Conservation (phyloP, 1,140 invertebrate genomes). For the Dinoponera quadriceps region DNA sequence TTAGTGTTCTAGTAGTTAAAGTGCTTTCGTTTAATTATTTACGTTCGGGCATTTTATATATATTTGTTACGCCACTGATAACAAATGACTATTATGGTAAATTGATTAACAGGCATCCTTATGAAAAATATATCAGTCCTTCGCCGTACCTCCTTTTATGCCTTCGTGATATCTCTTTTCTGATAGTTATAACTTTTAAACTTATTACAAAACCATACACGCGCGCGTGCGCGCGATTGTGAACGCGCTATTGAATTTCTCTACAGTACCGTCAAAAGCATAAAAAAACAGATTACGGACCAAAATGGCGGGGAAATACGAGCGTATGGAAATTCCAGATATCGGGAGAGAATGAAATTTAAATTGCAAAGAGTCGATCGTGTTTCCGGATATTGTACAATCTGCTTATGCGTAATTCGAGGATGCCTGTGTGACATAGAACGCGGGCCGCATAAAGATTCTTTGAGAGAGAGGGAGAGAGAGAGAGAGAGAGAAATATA, state of each 20-base stretch:
- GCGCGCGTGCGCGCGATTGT: no score
- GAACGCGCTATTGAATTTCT: not conserved
- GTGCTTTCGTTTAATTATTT: constrained; percentile 17
- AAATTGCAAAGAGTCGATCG: not conserved
- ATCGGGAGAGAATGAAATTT: not conserved
- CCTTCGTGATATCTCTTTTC: not conserved
- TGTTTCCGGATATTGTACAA: not conserved
- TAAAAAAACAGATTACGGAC: not conserved
- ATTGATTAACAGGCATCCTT: constrained; percentile 22
- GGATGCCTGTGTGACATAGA: constrained; percentile 38
- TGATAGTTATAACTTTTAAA: constrained; percentile 19
- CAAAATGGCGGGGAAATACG: not conserved
- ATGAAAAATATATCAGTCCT: not conserved
- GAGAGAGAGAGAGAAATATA: not conserved
- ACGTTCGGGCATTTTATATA: not conserved
- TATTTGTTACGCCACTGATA: constrained; percentile 49
- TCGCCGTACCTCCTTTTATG: not conserved
- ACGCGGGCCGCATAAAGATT: constrained; percentile 1
- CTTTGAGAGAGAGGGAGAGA: no score
- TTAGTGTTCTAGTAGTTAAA: not conserved
- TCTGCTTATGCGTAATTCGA: not conserved
- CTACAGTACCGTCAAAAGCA: not conserved
- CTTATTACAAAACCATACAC: no score
- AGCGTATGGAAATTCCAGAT: not conserved
- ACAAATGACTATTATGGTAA: constrained; percentile 14